Base-by-base conservation (phyloP, 2,797 vertebrate species). In the Melanogrammus aeglefinus region DNA sequence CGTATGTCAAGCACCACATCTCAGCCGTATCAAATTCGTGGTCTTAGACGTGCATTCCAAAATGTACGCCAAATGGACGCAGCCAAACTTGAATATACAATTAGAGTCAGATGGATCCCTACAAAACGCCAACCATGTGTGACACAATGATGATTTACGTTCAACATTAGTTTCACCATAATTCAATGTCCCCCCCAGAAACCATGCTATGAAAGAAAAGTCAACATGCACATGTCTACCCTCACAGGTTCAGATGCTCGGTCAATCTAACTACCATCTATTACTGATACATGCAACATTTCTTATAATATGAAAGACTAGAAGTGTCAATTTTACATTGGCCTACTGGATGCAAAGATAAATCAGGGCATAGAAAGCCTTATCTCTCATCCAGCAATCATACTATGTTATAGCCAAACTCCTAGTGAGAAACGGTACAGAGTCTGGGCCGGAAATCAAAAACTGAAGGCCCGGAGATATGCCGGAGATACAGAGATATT, bases 1-100 rank as follows among this genome's bases (percentile, higher is more conserved):
- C 79, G 78, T 75, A 79, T 84, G 78, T 76, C 78, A 77, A 69
- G n/a, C 63, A 27, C 57, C 2, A 27, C n/a, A 66, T 66, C 57
- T 66, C 63, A 69, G 24, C 57, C 57, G 1, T 4, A 7, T 69
- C 63, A 69, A 69, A 27, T 13, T 69, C n/a, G 21, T 57, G 7
- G 21, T 63, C 21, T 24, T 9, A 63, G 57, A 63, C 21, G 21
- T 63, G 21, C 21, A 63, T 24, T 63, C 5, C 57, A 63, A 63
- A 63, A 69, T 69, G 63, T 29, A 74, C 7, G 74, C 79, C 35
- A 47, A 47, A 80, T 75, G 44, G 75, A 44, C 38, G 6, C 33
- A 73, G 72, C 72, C 33, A 73, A 39, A 39, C 21, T 39, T 39
- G 7, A 73, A 36, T 16, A 39, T 73, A 39, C 35, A 73, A 73